Evolutionary conservation across 1,140 invertebrate species (phyloP).

Genomic region (Amyelois transitella): DNA sequence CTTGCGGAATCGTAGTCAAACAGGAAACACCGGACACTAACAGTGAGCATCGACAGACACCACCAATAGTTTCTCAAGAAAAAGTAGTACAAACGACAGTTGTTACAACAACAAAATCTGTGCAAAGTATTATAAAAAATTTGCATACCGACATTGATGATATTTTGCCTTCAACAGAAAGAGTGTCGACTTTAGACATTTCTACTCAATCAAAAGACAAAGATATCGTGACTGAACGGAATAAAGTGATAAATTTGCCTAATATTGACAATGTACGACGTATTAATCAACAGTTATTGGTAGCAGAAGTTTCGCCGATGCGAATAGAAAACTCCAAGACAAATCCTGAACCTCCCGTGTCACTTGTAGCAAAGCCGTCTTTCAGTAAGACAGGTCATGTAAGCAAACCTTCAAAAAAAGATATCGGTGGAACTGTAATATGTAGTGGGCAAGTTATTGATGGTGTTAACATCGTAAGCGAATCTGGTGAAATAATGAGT

Average conservation of each 20-base stretch:
- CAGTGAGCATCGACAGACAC: background rate
- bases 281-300: slow-evolving; percentile 39
- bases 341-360: background rate
- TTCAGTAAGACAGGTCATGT: background rate
- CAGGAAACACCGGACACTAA: background rate
- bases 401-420: background rate
- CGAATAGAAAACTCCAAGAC: slow-evolving; percentile 3
- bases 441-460: background rate
- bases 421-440: background rate
- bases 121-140: slow-evolving; percentile 32
- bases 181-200: background rate
- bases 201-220: background rate
- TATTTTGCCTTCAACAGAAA: background rate
- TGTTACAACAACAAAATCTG: slow-evolving; percentile 23
- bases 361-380: background rate
- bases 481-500: background rate
- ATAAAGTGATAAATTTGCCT: slow-evolving; percentile 39
- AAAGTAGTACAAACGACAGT: slow-evolving; percentile 9
- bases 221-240: slow-evolving; percentile 21
- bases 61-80: background rate
- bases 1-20: background rate
- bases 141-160: slow-evolving; percentile 7
- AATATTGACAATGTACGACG: slow-evolving; percentile 36
- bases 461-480: background rate
- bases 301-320: slow-evolving; percentile 41